Base-by-base conservation (phyloP, 2,888 invertebrate species). In the Ophion ventricosus region DNA sequence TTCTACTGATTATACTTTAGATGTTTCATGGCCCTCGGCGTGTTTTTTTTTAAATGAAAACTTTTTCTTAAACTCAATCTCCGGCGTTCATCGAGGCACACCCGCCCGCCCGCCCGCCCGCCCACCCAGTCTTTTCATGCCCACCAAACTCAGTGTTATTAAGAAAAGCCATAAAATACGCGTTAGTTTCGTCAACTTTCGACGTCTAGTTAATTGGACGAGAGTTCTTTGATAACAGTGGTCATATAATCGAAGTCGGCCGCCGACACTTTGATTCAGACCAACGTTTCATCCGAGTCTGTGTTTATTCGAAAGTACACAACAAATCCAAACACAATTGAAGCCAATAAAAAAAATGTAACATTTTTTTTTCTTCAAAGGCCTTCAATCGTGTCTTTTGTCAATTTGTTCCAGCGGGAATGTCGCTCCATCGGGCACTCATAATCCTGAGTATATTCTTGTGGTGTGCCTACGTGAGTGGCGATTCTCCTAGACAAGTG, bases 381-480 rank as follows among this genome's bases (percentile, higher is more conserved):
- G n/a, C n/a, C n/a, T n/a, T n/a, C n/a, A n/a, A 43, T 43, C 43
- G 14, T 43, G 43, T 11, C 14, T 43, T 43, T 10, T 14, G 43
- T 43, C 11, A 25, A 73, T 80, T 76, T 85, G 79, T 89, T 89
- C 82, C 88, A 90, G 89, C 66, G 69, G 85, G 87, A 82, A 90
- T 89, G 87, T 87, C 88, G 79, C 80, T 88, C 57, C 88, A 85
- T 66, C 86, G 88, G 80, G 87, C 85, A 82, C 84, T 89, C 64
- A 84, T 90, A 78, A 87, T 89, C 67, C 84, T 90, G 57, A 87
- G 88, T 81, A 87, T 90, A 82, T 86, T 89, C 49, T 76, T 86
- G 82, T 90, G 89, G 85, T 89, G 88, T 75, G 85, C 88, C 59
- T 87, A 85, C 72, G 87, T 86, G 8, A 81, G 83, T 63, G 88